Conservation (phyloP, 2,797 vertebrate species). For the Aldrovandia affinis region DNA sequence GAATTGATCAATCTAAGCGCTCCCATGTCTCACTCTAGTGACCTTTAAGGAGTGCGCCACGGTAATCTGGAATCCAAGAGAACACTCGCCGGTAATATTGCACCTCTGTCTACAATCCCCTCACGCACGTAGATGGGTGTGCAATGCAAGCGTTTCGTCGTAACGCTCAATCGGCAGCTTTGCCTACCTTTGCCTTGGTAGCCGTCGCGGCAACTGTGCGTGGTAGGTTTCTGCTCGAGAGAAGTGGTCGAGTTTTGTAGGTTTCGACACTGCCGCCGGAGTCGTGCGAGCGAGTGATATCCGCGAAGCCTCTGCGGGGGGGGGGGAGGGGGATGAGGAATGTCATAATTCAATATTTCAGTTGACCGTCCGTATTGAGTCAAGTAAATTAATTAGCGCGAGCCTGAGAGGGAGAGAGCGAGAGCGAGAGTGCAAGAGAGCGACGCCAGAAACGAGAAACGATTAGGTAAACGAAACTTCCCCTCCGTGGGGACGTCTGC, state of each 20-base stretch:
- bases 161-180: neutral
- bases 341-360: conserved; percentile 55
- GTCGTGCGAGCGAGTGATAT: neutral
- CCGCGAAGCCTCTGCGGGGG: conserved; percentile 51
- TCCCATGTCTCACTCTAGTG: neutral
- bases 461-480: conserved; percentile 62
- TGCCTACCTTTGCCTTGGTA: neutral
- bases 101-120: no score
- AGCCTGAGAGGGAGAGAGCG: conserved; percentile 47
- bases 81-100: neutral
- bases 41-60: neutral
- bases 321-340: conserved; percentile 62
- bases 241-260: neutral
- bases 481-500: conserved; percentile 43
- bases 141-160: neutral
- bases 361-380: conserved; percentile 55
- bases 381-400: conserved; percentile 70
- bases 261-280: neutral
- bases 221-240: conserved; percentile 20
- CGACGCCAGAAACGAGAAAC: conserved; percentile 58
- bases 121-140: neutral
- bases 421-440: conserved; percentile 29
- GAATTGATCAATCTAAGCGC: neutral
- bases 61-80: neutral
- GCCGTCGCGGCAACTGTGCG: neutral